Evolutionary conservation across 1,140 invertebrate genomes (phyloP), one percentile per base, ranked within the genome.

Genomic region (Diachasma alloeum): DNA sequence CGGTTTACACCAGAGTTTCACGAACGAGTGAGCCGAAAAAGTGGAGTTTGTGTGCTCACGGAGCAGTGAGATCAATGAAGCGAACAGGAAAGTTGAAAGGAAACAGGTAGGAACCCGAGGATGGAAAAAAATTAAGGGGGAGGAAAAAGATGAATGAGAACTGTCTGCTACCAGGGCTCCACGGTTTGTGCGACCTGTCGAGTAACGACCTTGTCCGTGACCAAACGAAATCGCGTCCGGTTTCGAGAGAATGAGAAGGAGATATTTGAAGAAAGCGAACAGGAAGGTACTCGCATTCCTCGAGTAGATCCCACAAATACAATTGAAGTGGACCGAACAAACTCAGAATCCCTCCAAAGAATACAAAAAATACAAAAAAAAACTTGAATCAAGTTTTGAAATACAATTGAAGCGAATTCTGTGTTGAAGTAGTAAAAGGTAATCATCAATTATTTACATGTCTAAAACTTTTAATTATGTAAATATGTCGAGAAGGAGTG

Each of bases 211-310:
- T 81, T 79, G 72, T 70, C 76, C 80, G 76, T 81, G 78, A 79
- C 80, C 72, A 81, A 81, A 81, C 44, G 71, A 79, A 81, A 81
- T 79, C 68, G 76, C 74, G 78, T 79, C 78, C 78, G 78, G 78
- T 76, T 39, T 31, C 10, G 53, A 46, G 53, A 24, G 46, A 48
- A 10, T 13, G 37, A 63, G 36, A 71, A 31, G 31, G 53, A 72
- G 11, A 59, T 17, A 59, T 44, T 17, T 31, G 46, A 70, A 73
- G 59, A 74, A 76, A 73, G 15, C 24, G 48, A 48, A 77, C 72
- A 69, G 42, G 66, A 67, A 68, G 53, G 26, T 39, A 10, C 31
- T 19, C 36, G 66, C 26, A 68, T 68, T 68, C 66, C 66, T 37
- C 10, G 5, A 17, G 2, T 31, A 31, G 13, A 31, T 15, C 17